phyloP scores from a whole-genome alignment of 2,888 invertebrate species.

The Pandemis heparana region DNA sequence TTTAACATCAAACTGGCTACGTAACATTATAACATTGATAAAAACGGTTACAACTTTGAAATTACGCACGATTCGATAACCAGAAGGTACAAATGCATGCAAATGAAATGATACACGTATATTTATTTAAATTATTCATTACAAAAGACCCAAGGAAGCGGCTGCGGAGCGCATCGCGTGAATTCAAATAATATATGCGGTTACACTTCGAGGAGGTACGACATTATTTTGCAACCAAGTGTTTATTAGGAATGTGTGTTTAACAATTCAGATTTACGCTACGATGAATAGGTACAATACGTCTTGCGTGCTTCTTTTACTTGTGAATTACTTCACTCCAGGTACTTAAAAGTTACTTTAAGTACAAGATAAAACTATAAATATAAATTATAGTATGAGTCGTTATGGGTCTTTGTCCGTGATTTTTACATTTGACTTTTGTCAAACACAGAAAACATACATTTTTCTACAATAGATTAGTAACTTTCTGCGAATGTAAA shows the following conservation, averaged over 20 bases:
- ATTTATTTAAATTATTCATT: conserved; percentile 41
- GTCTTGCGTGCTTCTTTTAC: background rate
- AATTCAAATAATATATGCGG: conserved; percentile 32
- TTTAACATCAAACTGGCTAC: background rate
- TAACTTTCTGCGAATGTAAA: no score
- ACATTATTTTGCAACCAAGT: conserved; percentile 38
- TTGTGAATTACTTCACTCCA: background rate
- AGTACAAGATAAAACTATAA: no score
- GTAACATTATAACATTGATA: conserved; percentile 9
- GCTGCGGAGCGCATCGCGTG: conserved; percentile 36
- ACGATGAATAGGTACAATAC: conserved; percentile 7
- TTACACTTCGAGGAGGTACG: conserved; percentile 28
- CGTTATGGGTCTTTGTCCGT: no score
- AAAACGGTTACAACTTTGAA: conserved; percentile 6
- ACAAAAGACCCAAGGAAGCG: conserved; percentile 33
- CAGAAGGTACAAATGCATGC: conserved; percentile 29
- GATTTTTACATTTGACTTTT: no score
- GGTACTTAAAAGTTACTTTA: no score
- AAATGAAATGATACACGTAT: conserved; percentile 29
- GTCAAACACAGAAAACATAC: no score
- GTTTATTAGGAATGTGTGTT: conserved; percentile 36
- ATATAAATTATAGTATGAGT: no score
- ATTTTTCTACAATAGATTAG: no score
- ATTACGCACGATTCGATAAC: conserved; percentile 1
- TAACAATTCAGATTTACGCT: conserved; percentile 27